phyloP scores from a whole-genome alignment of 2,113 vertebrate genomes.

The Promerops cafer region DNA sequence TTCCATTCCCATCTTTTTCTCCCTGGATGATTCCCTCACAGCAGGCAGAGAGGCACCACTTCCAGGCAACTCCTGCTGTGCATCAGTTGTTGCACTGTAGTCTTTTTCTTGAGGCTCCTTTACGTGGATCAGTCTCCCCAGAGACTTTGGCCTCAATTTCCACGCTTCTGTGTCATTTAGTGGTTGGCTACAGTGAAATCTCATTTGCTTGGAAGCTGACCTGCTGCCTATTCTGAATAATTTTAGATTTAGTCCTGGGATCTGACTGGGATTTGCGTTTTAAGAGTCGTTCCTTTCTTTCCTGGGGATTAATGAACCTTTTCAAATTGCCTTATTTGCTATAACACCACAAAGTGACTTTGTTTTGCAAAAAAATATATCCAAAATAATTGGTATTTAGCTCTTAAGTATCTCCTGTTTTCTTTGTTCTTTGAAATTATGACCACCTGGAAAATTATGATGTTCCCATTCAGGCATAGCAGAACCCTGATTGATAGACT shows the following conservation, averaged over 20 bases:
- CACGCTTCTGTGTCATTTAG: not conserved
- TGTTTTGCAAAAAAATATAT: not conserved
- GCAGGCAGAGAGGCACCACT: constrained; percentile 2
- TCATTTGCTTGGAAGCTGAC: not conserved
- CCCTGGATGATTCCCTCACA: constrained; percentile 46
- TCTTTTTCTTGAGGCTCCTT: constrained; percentile 28
- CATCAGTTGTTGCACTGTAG: constrained; percentile 18
- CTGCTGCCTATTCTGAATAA: not conserved
- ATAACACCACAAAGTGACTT: not conserved
- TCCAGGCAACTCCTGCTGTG: constrained; percentile 45
- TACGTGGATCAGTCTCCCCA: not conserved
- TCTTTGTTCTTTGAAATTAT: not conserved
- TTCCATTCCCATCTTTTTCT: constrained; percentile 46
- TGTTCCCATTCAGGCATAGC: not conserved
- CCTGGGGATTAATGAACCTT: not conserved
- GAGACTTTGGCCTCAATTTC: not conserved
- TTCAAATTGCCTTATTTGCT: not conserved
- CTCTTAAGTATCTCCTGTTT: not conserved
- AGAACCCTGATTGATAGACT: not conserved
- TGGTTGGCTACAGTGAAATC: not conserved
- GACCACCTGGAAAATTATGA: not conserved
- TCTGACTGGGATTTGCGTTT: not conserved
- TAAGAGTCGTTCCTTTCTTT: not conserved
- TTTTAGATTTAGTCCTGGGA: not conserved
- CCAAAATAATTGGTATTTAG: not conserved